These are phyloP conservation scores for Chaetura pelagica DNA, from an alignment of 2,113 vertebrate species.

Conservation along the genomic window DNA sequence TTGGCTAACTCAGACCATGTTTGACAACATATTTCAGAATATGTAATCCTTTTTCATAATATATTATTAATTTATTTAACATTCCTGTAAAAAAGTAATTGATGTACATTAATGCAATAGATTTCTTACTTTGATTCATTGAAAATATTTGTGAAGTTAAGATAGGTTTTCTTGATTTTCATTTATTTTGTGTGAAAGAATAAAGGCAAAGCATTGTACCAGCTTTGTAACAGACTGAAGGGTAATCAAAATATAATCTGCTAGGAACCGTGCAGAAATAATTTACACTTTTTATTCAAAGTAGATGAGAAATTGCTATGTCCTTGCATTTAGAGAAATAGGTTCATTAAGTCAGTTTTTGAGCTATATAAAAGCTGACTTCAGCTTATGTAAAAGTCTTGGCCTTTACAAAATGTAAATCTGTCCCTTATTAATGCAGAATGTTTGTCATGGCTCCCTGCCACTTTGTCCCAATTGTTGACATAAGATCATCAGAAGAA, in stretches of 20 bases:
- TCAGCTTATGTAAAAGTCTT: background rate
- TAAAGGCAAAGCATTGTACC: background rate
- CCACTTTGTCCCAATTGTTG: background rate
- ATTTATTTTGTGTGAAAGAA: background rate
- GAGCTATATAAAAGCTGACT: background rate
- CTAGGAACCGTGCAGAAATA: background rate
- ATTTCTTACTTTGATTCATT: background rate
- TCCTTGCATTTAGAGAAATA: background rate
- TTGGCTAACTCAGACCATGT: background rate
- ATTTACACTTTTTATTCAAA: background rate
- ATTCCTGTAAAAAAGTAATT: background rate
- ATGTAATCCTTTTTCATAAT: background rate
- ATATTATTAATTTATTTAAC: background rate
- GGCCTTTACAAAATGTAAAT: slow-evolving; percentile 3
- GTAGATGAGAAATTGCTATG: background rate
- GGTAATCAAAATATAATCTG: background rate
- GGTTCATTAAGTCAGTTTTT: background rate
- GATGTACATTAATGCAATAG: background rate
- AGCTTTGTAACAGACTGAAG: background rate
- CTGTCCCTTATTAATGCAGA: background rate
- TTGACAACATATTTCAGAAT: background rate
- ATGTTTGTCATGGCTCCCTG: slow-evolving; percentile 22
- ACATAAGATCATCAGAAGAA: background rate
- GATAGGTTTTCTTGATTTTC: background rate
- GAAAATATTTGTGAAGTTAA: background rate